phyloP scores from a whole-genome alignment of 2,113 vertebrate genomes.

The Lampris incognitus region DNA sequence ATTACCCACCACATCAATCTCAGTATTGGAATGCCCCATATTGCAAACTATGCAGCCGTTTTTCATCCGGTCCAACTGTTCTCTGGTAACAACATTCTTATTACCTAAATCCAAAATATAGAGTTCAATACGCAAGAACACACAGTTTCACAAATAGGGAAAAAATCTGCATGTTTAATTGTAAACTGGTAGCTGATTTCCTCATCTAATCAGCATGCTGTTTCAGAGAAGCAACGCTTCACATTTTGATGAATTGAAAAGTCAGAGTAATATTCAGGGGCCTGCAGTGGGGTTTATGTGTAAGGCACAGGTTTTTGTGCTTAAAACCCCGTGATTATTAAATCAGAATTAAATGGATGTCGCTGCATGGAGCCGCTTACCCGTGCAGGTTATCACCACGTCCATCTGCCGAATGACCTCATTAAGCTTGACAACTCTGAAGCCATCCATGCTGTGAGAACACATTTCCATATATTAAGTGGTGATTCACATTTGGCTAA shows the following conservation, averaged over 20 bases:
- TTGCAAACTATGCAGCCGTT: conserved; percentile 99
- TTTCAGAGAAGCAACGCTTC: background rate
- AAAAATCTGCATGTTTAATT: too few species aligned
- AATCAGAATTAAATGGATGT: conserved; percentile 52
- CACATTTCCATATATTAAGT: background rate
- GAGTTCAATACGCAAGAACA: too few species aligned
- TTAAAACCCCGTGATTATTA: conserved; percentile 33
- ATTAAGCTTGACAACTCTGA: conserved; percentile 96
- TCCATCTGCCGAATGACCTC: conserved; percentile 98
- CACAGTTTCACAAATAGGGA: background rate
- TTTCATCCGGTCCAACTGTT: conserved; percentile 97
- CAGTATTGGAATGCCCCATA: conserved; percentile 99
- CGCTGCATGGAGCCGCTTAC: conserved; percentile 73
- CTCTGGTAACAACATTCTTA: conserved; percentile 97
- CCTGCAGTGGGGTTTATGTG: conserved; percentile 9
- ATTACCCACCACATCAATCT: conserved; percentile 94
- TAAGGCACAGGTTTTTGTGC: background rate
- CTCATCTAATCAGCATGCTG: background rate
- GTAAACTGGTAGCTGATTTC: too few species aligned
- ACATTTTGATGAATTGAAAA: conserved; percentile 2
- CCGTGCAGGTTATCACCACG: conserved; percentile 98
- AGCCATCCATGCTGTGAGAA: conserved; percentile 94
- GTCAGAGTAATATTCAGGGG: background rate
- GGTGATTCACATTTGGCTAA: background rate
- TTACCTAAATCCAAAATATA: conserved; percentile 84